These are phyloP conservation scores for Malurus leucopterus DNA, from an alignment of 2,797 vertebrate genomes.

Conservation along the genomic window DNA sequence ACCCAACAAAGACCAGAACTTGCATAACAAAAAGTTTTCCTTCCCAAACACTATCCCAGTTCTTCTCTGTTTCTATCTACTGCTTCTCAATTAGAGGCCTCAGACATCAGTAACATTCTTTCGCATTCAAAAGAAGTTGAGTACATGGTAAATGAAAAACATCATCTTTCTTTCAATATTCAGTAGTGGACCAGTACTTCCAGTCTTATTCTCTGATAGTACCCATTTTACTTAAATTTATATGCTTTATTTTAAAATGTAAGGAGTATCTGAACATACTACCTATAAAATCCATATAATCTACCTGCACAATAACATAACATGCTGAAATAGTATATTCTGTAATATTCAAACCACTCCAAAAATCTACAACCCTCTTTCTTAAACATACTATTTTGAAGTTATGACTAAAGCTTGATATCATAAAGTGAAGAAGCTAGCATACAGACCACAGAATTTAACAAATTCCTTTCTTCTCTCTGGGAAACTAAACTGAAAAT, in stretches of 20 bases:
- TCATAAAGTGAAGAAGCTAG: background rate
- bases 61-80: background rate
- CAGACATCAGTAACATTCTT: background rate
- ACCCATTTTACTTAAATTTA: background rate
- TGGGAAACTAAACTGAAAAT: background rate
- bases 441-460: background rate
- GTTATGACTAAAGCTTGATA: background rate
- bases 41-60: background rate
- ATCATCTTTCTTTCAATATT: background rate
- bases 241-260: background rate
- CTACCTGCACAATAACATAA: background rate
- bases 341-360: background rate
- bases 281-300: background rate
- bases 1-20: background rate
- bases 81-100: background rate
- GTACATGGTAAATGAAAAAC: background rate
- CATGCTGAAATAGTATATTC: background rate
- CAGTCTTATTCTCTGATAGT: background rate
- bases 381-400: background rate
- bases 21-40: background rate
- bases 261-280: background rate
- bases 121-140: background rate
- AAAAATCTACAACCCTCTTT: background rate
- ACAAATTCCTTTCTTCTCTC: background rate
- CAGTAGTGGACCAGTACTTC: background rate